Evolutionary conservation across 1,140 invertebrate genomes (phyloP), one percentile per base, ranked within the genome.

Genomic region (Sitophilus oryzae): DNA sequence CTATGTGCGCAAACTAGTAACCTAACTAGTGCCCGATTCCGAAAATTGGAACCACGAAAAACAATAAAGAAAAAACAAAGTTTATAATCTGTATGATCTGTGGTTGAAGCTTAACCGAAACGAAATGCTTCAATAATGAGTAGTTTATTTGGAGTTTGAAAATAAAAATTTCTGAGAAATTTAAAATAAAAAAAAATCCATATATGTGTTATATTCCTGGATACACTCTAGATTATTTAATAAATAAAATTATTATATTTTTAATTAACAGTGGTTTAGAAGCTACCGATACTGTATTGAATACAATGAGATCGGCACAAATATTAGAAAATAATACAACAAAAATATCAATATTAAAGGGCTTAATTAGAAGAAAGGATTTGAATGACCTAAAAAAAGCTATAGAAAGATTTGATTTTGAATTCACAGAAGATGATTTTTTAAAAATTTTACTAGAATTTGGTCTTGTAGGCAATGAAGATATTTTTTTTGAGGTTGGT

Each of bases 281-380:
- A 8, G 65, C 66, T 23, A 68, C 52, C 4, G 51, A 70, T 48
- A 51, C 61, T 1, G 69, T 76, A 10, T 50, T 73, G 3, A 57
- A 58, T 51, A 76, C 69, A 35, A 74, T 77, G 73, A 63, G 59
- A 25, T 65, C 67, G 0, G 70, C 72, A 0, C 64, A 73, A 9
- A 59, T 77, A 2, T 23, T 51, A 3, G 51, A 58, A 54, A 62
- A 57, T 30, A 47, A 45, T 19, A 25, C 46, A 19, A 61, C 64
- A 6, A 59, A 59, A 40, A 47, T 60, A 38, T 35, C 58, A 2
- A 45, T 68, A 14, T 20, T 67, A 3, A 61, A 60, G 21, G 68
- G 68, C 16, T 44, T 69, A 15, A 51, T 60, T 15, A 46, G 23
- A 20, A 43, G 45, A 18, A 34, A 43, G 9, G 41, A 64, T 57